phyloP scores from a whole-genome alignment of 1,140 invertebrate species.

The Diploscapter pachys region DNA sequence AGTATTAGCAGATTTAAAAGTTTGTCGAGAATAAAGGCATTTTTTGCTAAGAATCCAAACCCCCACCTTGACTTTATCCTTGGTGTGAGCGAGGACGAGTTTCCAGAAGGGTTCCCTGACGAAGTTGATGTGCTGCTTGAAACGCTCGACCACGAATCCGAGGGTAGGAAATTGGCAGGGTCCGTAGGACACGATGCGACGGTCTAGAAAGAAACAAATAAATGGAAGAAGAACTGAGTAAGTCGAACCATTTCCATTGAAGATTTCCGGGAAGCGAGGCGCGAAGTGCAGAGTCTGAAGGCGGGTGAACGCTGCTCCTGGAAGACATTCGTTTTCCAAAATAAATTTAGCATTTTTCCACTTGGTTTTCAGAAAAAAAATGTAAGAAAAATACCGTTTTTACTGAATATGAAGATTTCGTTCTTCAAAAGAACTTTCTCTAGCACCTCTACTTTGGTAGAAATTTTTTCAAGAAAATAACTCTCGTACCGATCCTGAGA shows the following conservation, averaged over 20 bases:
- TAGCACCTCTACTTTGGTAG: neutral
- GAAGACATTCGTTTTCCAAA: slow-evolving; percentile 16
- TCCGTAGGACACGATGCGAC: slow-evolving; percentile 85
- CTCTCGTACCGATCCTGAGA: slow-evolving; percentile 79
- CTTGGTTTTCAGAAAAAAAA: too few species aligned
- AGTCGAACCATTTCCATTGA: slow-evolving; percentile 37
- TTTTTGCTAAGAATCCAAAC: neutral
- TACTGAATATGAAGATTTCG: neutral
- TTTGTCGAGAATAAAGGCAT: too few species aligned
- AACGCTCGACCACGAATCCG: slow-evolving; percentile 93
- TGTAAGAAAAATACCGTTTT: neutral
- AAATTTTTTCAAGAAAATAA: neutral
- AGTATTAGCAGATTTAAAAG: too few species aligned
- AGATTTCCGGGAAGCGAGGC: slow-evolving; percentile 60
- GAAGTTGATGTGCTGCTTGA: slow-evolving; percentile 81
- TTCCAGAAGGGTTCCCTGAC: slow-evolving; percentile 88
- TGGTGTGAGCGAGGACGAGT: slow-evolving; percentile 62
- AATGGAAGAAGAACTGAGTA: neutral
- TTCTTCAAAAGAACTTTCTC: neutral
- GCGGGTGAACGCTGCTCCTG: slow-evolving; percentile 93
- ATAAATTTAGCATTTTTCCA: neutral
- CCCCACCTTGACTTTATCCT: slow-evolving; percentile 45
- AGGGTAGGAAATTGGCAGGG: slow-evolving; percentile 95
- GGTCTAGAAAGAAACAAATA: slow-evolving; percentile 6
- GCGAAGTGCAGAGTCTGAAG: slow-evolving; percentile 85